Evolutionary conservation across 2,113 vertebrate species (phyloP), one percentile per base, ranked within the genome.

Genomic region (Mesocricetus auratus): DNA sequence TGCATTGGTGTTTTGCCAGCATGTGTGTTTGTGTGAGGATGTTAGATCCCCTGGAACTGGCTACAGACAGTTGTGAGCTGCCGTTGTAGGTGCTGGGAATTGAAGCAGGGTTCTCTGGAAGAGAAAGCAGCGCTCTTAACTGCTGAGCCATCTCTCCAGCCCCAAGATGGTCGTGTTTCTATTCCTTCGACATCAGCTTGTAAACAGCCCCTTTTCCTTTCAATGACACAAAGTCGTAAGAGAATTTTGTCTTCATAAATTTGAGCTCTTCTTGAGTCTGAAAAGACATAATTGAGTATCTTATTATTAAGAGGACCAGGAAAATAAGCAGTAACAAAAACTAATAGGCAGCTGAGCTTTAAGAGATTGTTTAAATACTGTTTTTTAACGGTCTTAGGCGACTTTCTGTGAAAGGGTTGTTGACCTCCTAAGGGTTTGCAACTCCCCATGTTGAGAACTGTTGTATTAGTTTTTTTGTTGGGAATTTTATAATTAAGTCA

Each of bases 261-360:
- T n/a, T 79, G 45, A 83, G 17, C n/a, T 64, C 16, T 3, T 3
- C 66, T 96, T 45, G 45, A 75, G 85, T 47, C 75, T 66, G 62
- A 82, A 90, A 90, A 24, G 22, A 17, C 90, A 89, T 81, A 93
- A 53, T 50, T 86, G 17, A 86, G 73, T 86, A 26, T 89, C 53
- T 78, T 92, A 45, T 39, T 89, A 91, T 77, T 10, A 75, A 53
- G 24, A 88, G 1, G 60, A 81, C 19, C 69, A 82, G 17, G 12
- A 24, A 56, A 94, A 22, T 92, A 83, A 95, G 73, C 3, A 83
- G 29, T 50, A 85, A 36, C 89, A 47, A 19, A 95, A 93, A 82
- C 42, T 36, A 91, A 17, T 10, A 81, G 56, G 82, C 19, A 78
- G 50, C 56, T 62, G 64, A 3, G 7, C 85, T 94, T 86, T 89